A percentile compares a stretch with the other conserved stretches of the same genome.
Conservation (phyloP, 2,113 vertebrate species). For the Melanerpes aurifrons region DNA sequence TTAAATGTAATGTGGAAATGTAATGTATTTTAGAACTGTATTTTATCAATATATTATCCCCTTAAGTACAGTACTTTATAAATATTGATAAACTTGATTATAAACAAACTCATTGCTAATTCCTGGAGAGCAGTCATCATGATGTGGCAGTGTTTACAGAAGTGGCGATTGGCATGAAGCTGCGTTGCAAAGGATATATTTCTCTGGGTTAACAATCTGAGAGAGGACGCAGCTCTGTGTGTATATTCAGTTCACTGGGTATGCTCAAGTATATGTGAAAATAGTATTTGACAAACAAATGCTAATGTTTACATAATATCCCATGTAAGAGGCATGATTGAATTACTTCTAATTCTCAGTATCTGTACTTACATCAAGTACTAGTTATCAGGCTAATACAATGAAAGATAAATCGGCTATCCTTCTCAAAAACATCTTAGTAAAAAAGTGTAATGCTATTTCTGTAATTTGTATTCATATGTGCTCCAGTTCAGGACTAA, state of each 20-base stretch:
- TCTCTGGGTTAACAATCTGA: neutral
- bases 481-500: neutral
- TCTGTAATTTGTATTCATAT: neutral
- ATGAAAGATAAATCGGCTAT: neutral
- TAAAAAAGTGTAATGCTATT: neutral
- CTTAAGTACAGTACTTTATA: slow-evolving; percentile 71
- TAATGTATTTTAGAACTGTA: slow-evolving; percentile 63
- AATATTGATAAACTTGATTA: slow-evolving; percentile 72
- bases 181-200: neutral
- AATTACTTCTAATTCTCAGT: neutral
- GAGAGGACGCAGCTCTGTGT: neutral
- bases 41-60: slow-evolving; percentile 73
- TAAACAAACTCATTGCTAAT: slow-evolving; percentile 72
- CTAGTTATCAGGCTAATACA: neutral
- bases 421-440: neutral
- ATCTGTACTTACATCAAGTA: neutral
- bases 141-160: slow-evolving; percentile 46
- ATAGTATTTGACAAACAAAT: slow-evolving; percentile 32
- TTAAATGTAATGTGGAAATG: slow-evolving; percentile 77
- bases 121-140: slow-evolving; percentile 56
- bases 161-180: slow-evolving; percentile 37
- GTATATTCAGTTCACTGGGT: neutral
- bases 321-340: neutral
- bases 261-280: neutral
- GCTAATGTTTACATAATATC: slow-evolving; percentile 18